Evolutionary conservation across 2,797 vertebrate species (phyloP), one percentile per base, ranked within the genome.

Genomic region (Nyctibius grandis): DNA sequence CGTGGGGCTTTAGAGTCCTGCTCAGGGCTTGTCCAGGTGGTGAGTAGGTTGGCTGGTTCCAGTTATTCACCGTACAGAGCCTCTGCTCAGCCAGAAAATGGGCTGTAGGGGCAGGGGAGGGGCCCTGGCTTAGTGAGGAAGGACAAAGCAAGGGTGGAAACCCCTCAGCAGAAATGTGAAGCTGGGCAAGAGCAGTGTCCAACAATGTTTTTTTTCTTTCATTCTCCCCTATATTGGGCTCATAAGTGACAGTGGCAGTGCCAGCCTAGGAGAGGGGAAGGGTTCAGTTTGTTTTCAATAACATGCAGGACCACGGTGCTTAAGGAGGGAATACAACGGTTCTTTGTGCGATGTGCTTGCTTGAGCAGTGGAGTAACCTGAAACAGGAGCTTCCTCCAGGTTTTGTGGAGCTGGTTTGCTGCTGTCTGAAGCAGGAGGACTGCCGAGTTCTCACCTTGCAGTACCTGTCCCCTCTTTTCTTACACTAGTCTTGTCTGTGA

Each of bases 1-100:
- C 2, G 1, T 40, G 61, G 60, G 56, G 34, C 68, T 88, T 56
- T 16, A 9, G 63, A 86, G 51, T 51, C 47, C 65, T 3, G 9
- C 34, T 45, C 81, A 82, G 72, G 51, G 36, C 85, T 82, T 77
- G 34, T 87, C 60, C 57, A 48, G 44, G 33, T 51, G 47, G 90
- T 89, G 91, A 91, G 83, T 87, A 87, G 64, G 72, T 85, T 93
- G 91, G 90, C 94, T 88, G 88, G 88, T 95, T 95, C 81, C 90
- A 88, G 88, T 95, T 95, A 89, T 80, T 96, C 88, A 85, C 90
- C 81, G 85, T 77, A 61, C 64, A 60, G 75, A 92, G 48, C 56
- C 60, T 82, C 83, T 77, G 68, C 64, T 57, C 40, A 45, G 47
- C 78, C 64, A 63, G 28, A 61, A 26, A 21, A 4, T 22, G 56